Evolutionary conservation across 2,888 invertebrate species (phyloP), one percentile per base, ranked within the genome.

Genomic region (Synanthedon vespiformis): DNA sequence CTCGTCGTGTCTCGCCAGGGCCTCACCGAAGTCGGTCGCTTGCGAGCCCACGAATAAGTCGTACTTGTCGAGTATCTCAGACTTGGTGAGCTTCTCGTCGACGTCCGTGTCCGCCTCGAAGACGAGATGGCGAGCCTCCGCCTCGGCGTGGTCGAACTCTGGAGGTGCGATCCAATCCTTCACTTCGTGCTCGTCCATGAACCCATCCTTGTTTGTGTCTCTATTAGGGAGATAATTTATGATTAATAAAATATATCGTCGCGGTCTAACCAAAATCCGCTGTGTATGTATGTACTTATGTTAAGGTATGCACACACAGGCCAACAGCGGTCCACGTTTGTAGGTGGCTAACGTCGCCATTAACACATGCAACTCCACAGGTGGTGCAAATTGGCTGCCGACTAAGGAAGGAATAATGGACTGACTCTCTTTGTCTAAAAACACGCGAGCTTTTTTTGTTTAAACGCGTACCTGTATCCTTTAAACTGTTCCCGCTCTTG

Each of bases 41-140:
- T 99, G 99, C 0, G 98, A 98, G 41, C 99, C 99, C 4, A 99
- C 99, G 80, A 99, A 99, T 10, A 98, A 88, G 79, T 99, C 99
- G 75, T 98, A 98, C 74, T 99, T 98, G 53, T 94, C 93, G 22
- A 99, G 79, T 40, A 99, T 92, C 83, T 99, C 99, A 0, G 92
- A 91, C 76, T 94, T 95, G 8, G 94, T 95, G 34, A 99, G 89
- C 70, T 93, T 92, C 64, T 95, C 94, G 81, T 99, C 99, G 10
- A 93, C 93, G 82, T 99, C 94, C 0, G 89, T 86, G 80, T 99
- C 99, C 0, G 98, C 95, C 77, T 98, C 97, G 80, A 94, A 95
- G 59, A 99, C 93, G 50, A 99, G 90, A 85, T 99, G 99, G 55
- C 95, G 92, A 6, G 98, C 94, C 82, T 99, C 99, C 1, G 98